These are phyloP conservation scores for Ibidorhyncha struthersii DNA, from an alignment of 2,113 vertebrate genomes.

Conservation along the genomic window DNA sequence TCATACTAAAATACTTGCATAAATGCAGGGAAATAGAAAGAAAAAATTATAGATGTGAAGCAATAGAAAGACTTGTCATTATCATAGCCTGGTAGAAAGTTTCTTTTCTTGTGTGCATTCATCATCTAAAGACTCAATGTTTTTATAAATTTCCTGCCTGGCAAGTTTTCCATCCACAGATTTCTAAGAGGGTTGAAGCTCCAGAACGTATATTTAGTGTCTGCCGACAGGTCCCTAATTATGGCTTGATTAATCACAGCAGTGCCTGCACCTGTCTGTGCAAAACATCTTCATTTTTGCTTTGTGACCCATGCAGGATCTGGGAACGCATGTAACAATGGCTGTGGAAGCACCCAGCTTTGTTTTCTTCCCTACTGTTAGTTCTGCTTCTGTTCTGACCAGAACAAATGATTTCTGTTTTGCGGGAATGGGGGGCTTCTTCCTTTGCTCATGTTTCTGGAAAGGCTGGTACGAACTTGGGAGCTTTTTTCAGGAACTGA, in stretches of 20 bases:
- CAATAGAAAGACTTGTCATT: not conserved
- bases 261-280: constrained; percentile 67
- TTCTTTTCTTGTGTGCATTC: constrained; percentile 29
- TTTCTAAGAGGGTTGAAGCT: constrained; percentile 56
- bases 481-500: not conserved
- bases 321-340: not conserved
- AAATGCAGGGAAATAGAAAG: not conserved
- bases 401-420: not conserved
- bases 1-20: not conserved
- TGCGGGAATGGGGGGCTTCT: not conserved
- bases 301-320: constrained; percentile 30
- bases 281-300: constrained; percentile 63
- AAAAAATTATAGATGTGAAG: not conserved
- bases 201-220: constrained; percentile 64
- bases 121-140: not conserved
- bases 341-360: not conserved
- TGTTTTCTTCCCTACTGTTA: not conserved
- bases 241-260: constrained; percentile 71
- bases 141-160: constrained; percentile 56
- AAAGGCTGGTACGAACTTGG: not conserved
- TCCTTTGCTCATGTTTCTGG: not conserved
- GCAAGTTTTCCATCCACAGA: constrained; percentile 53
- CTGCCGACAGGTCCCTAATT: constrained; percentile 67
- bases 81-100: not conserved
- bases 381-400: not conserved